phyloP scores from a whole-genome alignment of 2,888 invertebrate species.

The Punctoribates punctum region DNA sequence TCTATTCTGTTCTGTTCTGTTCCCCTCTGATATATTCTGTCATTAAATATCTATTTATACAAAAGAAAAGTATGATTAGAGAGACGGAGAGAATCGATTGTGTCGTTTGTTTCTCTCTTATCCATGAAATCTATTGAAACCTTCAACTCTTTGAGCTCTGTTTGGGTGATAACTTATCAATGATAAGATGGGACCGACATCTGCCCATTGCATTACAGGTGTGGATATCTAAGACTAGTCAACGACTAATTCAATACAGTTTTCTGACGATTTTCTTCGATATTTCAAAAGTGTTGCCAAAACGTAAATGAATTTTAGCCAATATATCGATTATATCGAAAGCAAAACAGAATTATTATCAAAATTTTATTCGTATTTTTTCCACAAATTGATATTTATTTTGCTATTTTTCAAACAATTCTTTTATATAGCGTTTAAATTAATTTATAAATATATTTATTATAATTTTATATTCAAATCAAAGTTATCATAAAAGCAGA shows the following conservation, averaged over 20 bases:
- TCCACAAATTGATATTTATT: not conserved
- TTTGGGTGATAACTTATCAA: too few relatives aligned
- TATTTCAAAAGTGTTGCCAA: conserved; percentile 18
- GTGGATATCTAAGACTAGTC: not conserved
- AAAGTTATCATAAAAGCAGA: not conserved
- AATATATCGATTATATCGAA: not conserved
- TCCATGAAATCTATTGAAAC: too few relatives aligned
- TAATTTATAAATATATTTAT: conserved; percentile 6
- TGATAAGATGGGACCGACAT: too few relatives aligned
- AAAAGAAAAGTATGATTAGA: too few relatives aligned
- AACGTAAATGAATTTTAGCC: not conserved
- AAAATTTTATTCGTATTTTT: not conserved
- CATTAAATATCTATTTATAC: too few relatives aligned
- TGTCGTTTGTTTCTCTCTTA: too few relatives aligned
- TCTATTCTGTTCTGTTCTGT: too few relatives aligned
- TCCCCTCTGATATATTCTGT: too few relatives aligned
- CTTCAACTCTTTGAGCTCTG: too few relatives aligned
- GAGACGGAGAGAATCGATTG: too few relatives aligned
- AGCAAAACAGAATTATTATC: not conserved
- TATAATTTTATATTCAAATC: not conserved
- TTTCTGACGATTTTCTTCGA: not conserved
- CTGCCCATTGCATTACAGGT: too few relatives aligned
- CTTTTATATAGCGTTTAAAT: not conserved
- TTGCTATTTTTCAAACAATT: not conserved
- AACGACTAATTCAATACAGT: not conserved